Conservation (phyloP, 2,113 vertebrate species). For the Oncorhynchus clarkii region DNA sequence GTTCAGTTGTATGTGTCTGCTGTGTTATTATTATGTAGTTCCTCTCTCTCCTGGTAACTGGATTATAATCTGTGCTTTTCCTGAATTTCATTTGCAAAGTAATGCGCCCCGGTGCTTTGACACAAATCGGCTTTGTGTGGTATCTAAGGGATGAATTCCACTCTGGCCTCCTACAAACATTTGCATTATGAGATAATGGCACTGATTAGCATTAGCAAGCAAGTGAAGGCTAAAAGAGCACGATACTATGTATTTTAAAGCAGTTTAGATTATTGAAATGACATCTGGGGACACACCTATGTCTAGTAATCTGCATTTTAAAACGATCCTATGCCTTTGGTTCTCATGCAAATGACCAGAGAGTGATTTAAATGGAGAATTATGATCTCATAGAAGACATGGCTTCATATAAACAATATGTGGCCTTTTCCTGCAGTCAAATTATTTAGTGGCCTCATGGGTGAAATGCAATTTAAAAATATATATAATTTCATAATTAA, state of each 20-base stretch:
- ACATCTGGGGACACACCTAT: neutral
- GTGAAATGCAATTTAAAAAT: no score
- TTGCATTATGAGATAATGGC: constrained; percentile 44
- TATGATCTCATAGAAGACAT: no score
- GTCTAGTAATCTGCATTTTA: neutral
- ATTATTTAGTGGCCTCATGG: no score
- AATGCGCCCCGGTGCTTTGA: constrained; percentile 21
- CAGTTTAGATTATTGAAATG: constrained; percentile 7
- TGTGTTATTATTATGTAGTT: constrained; percentile 2
- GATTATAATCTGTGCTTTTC: constrained; percentile 38
- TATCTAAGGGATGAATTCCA: constrained; percentile 16
- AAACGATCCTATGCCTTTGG: no score
- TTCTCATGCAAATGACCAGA: no score
- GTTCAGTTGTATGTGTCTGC: constrained; percentile 20
- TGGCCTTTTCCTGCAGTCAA: no score
- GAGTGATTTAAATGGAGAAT: no score
- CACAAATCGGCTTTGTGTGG: constrained; percentile 31
- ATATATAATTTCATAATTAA: no score
- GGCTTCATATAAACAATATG: no score
- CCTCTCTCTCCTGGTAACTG: constrained; percentile 20
- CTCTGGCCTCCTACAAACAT: constrained; percentile 40
- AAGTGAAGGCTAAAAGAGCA: constrained; percentile 6
- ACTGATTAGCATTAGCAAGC: constrained; percentile 39
- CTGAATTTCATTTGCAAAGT: constrained; percentile 38
- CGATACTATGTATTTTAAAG: constrained; percentile 21